Base-by-base conservation (phyloP, 2,797 vertebrate genomes). In the Buphagus erythrorhynchus region DNA sequence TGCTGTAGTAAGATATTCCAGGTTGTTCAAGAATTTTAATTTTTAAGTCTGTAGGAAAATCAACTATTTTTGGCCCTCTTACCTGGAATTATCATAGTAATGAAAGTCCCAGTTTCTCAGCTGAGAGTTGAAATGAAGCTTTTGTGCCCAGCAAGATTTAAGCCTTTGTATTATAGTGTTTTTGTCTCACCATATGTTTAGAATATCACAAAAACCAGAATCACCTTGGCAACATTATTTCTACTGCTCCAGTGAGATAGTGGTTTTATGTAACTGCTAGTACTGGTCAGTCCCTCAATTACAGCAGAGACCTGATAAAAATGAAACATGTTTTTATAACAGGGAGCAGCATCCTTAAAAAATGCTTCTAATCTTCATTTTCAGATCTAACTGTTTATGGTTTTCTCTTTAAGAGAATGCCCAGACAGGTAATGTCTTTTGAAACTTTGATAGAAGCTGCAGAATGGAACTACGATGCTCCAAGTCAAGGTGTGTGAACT, bases 211-310 rank as follows among this genome's bases (percentile, higher is more conserved):
- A 93, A 69, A 74, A 80, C 0, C 87, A 86, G 86, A 86, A 84
- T 94, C 75, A 92, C 80, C 48, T 95, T 94, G 82, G 80, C 78
- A 85, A 88, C 73, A 33, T 68, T 59, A 67, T 52, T 82, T 87
- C 58, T 81, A 92, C 91, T 92, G 87, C 71, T 96, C 86, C 55
- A 76, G 74, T 72, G 78, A 97, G 94, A 93, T 90, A 95, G 81
- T 69, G 31, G 68, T 45, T 93, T 94, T 91, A 66, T 88, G 73
- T 72, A 73, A 46, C 43, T 36, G 75, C 33, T 78, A 65, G 52
- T 68, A 81, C 22, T 67, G 88, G 85, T 65, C 75, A 95, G 74
- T 77, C 26, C 33, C 38, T 96, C 81, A 97, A 83, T 38, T 82
- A 26, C 55, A 63, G 55, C 26, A 79, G 28, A 73, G 33, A 52